Evolutionary conservation across 2,888 invertebrate species (phyloP).

Genomic region (Temnothorax ravouxi): DNA sequence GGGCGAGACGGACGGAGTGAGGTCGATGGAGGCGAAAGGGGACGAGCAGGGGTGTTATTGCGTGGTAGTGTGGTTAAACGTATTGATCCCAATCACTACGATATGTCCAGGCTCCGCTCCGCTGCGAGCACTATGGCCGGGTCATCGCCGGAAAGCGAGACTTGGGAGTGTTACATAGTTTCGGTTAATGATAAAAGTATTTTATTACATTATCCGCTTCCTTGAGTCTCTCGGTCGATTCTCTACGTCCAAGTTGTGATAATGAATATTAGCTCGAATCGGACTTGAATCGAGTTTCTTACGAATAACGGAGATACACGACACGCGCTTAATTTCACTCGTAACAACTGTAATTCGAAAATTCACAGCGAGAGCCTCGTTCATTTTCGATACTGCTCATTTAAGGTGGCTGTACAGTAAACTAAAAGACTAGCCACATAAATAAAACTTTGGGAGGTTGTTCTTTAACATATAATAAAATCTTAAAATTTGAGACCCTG

Average conservation of each 20-base stretch:
- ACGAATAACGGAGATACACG: not conserved
- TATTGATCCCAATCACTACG: constrained; percentile 81
- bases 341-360: not conserved
- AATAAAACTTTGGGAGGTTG: no score
- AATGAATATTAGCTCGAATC: not conserved
- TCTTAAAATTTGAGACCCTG: not conserved
- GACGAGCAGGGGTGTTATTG: constrained; percentile 71
- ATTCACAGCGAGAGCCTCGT: not conserved
- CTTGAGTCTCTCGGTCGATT: constrained; percentile 1
- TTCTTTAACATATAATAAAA: no score
- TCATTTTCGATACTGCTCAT: not conserved
- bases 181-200: not conserved
- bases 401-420: no score
- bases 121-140: constrained; percentile 57
- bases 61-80: constrained; percentile 78
- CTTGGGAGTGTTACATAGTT: not conserved
- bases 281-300: not conserved
- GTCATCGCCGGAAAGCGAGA: constrained; percentile 61
- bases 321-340: not conserved
- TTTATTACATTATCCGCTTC: not conserved
- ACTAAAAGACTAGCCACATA: no score
- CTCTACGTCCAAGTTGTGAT: not conserved
- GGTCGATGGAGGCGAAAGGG: constrained; percentile 66
- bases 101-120: constrained; percentile 75
- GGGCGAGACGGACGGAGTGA: constrained; percentile 58